These are phyloP conservation scores for Sipha flava DNA, from an alignment of 1,140 invertebrate genomes.

Conservation along the genomic window DNA sequence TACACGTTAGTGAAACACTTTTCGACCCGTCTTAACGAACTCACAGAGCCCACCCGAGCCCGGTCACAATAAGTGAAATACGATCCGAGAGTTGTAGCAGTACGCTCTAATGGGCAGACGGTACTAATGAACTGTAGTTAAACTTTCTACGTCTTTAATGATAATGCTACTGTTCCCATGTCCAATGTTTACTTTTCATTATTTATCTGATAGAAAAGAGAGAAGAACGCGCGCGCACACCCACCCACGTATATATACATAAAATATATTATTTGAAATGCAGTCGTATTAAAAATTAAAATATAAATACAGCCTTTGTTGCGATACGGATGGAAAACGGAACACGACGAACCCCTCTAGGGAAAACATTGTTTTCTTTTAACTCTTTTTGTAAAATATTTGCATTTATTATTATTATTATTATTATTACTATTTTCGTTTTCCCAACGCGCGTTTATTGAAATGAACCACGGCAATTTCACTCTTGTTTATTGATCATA, in stretches of 20 bases:
- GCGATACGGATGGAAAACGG: too few relatives aligned
- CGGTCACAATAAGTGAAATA: not conserved
- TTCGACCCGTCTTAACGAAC: too few relatives aligned
- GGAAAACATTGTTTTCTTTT: not conserved
- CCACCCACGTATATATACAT: too few relatives aligned
- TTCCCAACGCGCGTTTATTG: not conserved
- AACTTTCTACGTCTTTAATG: constrained; percentile 12
- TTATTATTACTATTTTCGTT: too few relatives aligned
- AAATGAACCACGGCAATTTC: not conserved
- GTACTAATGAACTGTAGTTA: not conserved
- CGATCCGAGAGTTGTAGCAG: not conserved
- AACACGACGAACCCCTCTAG: not conserved
- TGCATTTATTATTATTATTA: not conserved
- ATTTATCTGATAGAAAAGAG: not conserved
- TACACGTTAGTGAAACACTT: not conserved
- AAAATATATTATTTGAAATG: not conserved
- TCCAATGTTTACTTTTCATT: not conserved
- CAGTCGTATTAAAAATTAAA: too few relatives aligned
- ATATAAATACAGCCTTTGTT: not conserved
- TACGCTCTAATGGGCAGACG: not conserved
- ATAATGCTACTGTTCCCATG: not conserved
- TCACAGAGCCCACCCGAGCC: not conserved
- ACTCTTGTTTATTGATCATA: not conserved
- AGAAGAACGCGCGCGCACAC: not conserved
- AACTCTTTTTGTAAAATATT: not conserved